phyloP scores from a whole-genome alignment of 1,140 invertebrate species.

The Drosophila suzukii region DNA sequence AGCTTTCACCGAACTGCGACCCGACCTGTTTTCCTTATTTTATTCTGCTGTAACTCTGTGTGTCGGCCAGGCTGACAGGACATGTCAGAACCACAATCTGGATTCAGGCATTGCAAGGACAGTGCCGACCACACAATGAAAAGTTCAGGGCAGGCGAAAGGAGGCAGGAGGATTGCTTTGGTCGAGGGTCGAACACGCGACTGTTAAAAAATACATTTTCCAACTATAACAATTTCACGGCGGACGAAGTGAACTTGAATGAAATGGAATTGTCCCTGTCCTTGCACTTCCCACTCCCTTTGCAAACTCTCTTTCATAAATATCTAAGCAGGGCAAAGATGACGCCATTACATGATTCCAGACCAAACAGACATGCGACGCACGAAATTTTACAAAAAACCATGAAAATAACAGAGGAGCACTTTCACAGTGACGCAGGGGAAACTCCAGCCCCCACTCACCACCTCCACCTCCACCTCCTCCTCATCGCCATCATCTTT shows the following conservation, averaged over 20 bases:
- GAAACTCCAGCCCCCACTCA: conserved; percentile 13
- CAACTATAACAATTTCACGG: conserved; percentile 36
- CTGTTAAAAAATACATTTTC: conserved; percentile 34
- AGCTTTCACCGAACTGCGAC: conserved; percentile 37
- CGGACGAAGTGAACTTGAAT: conserved; percentile 29
- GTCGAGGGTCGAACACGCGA: conserved; percentile 26
- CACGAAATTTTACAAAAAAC: conserved; percentile 12
- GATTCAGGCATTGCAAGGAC: conserved; percentile 49
- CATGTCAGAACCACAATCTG: conserved; percentile 41
- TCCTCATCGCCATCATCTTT: conserved; percentile 23
- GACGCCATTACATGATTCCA: conserved; percentile 43
- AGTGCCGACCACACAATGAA: conserved; percentile 21
- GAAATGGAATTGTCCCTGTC: conserved; percentile 25
- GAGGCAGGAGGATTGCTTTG: too few relatives aligned
- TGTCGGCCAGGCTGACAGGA: conserved; percentile 8
- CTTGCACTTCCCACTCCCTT: conserved; percentile 12
- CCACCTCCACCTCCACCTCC: background rate
- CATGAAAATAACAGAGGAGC: conserved; percentile 30
- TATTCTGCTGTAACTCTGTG: conserved; percentile 7
- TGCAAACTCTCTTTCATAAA: conserved; percentile 51
- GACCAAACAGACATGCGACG: conserved; percentile 6
- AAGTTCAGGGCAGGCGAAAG: background rate
- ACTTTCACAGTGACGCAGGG: conserved; percentile 42
- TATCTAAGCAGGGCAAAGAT: conserved; percentile 58
- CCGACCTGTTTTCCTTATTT: conserved; percentile 14